These are phyloP conservation scores for Nomada ruficornis DNA, from an alignment of 2,888 invertebrate genomes.

Conservation along the genomic window DNA sequence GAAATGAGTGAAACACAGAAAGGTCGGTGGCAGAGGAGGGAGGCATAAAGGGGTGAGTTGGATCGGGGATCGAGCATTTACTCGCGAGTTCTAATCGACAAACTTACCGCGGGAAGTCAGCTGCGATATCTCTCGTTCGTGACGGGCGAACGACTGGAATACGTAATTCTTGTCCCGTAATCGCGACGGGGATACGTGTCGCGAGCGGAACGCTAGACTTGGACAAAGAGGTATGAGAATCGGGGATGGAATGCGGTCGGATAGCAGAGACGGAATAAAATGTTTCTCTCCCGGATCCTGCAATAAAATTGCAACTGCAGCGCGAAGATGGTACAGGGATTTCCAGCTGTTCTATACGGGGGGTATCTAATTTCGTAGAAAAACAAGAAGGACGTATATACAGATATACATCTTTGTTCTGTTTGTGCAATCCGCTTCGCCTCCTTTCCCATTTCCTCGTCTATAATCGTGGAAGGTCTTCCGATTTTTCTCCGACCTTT, in stretches of 20 bases:
- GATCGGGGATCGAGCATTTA: constrained; percentile 37
- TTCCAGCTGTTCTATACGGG: constrained; percentile 2
- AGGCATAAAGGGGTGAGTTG: constrained; percentile 12
- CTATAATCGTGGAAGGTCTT: not conserved
- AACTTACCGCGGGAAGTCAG: constrained; percentile 57
- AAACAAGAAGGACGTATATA: not conserved
- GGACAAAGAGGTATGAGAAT: not conserved
- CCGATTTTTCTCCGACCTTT: not conserved
- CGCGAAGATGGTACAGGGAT: constrained; percentile 15
- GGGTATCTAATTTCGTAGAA: constrained; percentile 25
- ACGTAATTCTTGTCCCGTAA: constrained; percentile 53
- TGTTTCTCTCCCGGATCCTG: not conserved
- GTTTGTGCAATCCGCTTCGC: not conserved
- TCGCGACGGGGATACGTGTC: constrained; percentile 34
- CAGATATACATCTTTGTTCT: not conserved
- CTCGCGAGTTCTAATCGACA: constrained; percentile 60
- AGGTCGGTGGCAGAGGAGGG: not conserved
- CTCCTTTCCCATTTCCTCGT: constrained; percentile 7
- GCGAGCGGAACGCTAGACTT: not conserved
- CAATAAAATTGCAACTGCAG: constrained; percentile 20
- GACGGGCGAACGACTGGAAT: constrained; percentile 52
- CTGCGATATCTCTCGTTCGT: constrained; percentile 55
- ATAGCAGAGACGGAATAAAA: constrained; percentile 22
- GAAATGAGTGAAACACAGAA: constrained; percentile 17
- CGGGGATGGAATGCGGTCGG: not conserved